These are phyloP conservation scores for Epizoanthus ramosus DNA, from an alignment of 92 coral and sea anemone species.

Conservation along the genomic window DNA sequence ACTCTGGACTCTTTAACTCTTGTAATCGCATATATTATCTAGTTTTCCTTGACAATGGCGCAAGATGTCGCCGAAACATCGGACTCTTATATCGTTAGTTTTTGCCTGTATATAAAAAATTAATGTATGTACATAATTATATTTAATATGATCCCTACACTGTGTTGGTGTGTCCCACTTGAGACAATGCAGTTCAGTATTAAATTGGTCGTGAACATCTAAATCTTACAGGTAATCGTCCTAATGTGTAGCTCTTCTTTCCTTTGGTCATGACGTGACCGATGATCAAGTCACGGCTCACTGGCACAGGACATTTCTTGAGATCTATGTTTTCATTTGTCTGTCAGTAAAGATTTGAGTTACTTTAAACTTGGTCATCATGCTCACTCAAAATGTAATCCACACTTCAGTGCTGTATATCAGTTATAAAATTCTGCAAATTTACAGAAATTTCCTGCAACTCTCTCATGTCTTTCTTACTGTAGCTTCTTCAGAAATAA, in stretches of 20 bases:
- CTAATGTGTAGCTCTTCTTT: constrained; percentile 13
- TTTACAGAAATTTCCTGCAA: not conserved
- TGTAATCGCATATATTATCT: too few relatives aligned
- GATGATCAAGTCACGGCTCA: not conserved
- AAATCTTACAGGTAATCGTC: constrained; percentile 3
- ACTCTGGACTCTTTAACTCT: too few relatives aligned
- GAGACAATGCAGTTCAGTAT: too few relatives aligned
- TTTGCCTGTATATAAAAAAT: too few relatives aligned
- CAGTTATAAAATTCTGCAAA: not conserved
- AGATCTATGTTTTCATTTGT: not conserved
- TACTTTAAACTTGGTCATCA: not conserved
- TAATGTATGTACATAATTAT: too few relatives aligned
- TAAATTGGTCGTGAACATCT: not conserved
- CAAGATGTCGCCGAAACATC: too few relatives aligned
- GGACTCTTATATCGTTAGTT: too few relatives aligned
- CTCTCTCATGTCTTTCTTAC: too few relatives aligned
- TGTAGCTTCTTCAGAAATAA: too few relatives aligned
- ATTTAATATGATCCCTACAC: too few relatives aligned
- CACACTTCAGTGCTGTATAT: not conserved
- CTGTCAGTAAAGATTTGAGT: constrained; percentile 18
- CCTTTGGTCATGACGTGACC: constrained; percentile 16
- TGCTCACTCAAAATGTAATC: not conserved
- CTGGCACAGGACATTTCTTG: not conserved
- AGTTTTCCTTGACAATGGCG: too few relatives aligned
- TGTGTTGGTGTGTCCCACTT: too few relatives aligned